These are phyloP conservation scores for Tenthredo distinguenda DNA, from an alignment of 2,888 invertebrate species.

Conservation along the genomic window DNA sequence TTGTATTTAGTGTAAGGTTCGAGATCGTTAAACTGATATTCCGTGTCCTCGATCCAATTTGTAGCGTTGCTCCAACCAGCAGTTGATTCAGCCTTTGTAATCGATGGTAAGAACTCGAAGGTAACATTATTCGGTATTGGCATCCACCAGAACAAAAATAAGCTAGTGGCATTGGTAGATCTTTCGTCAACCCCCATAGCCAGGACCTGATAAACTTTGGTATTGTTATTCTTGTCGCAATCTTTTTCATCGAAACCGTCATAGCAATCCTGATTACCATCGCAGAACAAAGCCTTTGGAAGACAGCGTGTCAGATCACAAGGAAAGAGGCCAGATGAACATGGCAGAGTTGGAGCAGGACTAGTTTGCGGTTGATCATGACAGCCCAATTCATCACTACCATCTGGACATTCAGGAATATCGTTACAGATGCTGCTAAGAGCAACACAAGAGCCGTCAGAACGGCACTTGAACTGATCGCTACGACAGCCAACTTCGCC, in stretches of 20 bases:
- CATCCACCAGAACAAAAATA: constrained; percentile 85
- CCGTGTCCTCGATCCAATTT: constrained; percentile 83
- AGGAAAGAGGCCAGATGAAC: constrained; percentile 80
- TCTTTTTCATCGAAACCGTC: constrained; percentile 88
- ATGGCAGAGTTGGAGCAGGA: constrained; percentile 78
- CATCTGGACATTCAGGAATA: constrained; percentile 80
- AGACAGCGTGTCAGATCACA: constrained; percentile 84
- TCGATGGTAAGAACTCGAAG: constrained; percentile 86
- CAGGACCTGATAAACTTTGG: constrained; percentile 79
- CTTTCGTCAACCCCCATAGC: constrained; percentile 84
- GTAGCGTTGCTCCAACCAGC: constrained; percentile 82
- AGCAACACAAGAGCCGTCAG: constrained; percentile 83
- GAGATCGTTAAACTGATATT: constrained; percentile 83
- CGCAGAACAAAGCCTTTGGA: constrained; percentile 83
- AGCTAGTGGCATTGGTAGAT: constrained; percentile 82
- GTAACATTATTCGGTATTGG: constrained; percentile 76
- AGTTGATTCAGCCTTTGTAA: constrained; percentile 78
- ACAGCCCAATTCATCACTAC: constrained; percentile 80
- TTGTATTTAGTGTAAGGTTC: constrained; percentile 88
- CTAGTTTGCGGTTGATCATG: constrained; percentile 65
- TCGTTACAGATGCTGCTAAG: constrained; percentile 79
- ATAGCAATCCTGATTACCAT: constrained; percentile 85
- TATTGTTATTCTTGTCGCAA: constrained; percentile 79
- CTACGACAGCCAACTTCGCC: constrained; percentile 74
- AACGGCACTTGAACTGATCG: constrained; percentile 81